phyloP scores from a whole-genome alignment of 2,888 invertebrate species.

The Lumbricus terrestris region DNA sequence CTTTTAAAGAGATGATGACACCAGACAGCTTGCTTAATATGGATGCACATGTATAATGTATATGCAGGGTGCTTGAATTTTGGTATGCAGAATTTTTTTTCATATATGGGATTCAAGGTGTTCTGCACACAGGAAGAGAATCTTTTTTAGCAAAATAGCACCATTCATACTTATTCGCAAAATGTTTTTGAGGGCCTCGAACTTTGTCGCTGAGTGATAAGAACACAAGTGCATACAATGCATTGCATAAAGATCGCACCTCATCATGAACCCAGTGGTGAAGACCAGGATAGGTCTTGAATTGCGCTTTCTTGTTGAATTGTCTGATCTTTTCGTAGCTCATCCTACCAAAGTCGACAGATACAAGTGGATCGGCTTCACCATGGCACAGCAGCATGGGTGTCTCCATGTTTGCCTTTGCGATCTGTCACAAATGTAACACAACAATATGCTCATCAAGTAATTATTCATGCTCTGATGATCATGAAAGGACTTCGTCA shows the following conservation, averaged over 20 bases:
- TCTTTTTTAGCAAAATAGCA: not conserved
- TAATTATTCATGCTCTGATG: not conserved
- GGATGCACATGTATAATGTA: too few species aligned
- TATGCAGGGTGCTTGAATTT: too few species aligned
- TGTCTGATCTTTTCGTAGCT: constrained; percentile 80
- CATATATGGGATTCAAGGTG: too few species aligned
- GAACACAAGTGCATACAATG: not conserved
- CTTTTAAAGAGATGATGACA: not conserved
- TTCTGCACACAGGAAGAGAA: too few species aligned
- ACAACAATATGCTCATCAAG: not conserved
- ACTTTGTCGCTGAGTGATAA: not conserved
- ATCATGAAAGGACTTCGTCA: not conserved
- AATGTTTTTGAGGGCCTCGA: not conserved
- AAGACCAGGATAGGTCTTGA: constrained; percentile 80
- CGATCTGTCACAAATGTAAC: constrained; percentile 30
- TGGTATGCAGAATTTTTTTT: too few species aligned
- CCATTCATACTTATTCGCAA: not conserved
- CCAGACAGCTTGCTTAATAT: not conserved
- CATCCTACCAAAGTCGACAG: constrained; percentile 88
- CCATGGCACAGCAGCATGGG: constrained; percentile 91
- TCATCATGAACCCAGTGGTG: constrained; percentile 65
- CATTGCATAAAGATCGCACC: not conserved
- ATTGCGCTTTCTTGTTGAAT: constrained; percentile 69
- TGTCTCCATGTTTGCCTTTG: constrained; percentile 52
- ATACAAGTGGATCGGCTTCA: constrained; percentile 89